Base-by-base conservation (phyloP, 2,888 invertebrate genomes). In the Gonocerus acuteangulatus region DNA sequence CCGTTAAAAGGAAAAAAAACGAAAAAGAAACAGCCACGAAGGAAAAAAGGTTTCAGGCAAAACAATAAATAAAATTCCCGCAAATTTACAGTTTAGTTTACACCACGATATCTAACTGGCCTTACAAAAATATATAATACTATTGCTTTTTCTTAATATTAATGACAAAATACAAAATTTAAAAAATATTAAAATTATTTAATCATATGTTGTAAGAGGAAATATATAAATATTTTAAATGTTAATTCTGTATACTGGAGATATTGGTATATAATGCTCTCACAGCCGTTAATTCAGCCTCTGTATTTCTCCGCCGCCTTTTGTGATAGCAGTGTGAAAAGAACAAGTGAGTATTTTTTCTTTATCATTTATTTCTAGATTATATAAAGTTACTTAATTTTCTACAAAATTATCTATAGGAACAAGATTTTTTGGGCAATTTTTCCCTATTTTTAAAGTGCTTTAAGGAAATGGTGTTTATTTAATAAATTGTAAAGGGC, bases 291-390 rank as follows among this genome's bases (percentile, higher is more conserved):
- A 39, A 39, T 39, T 39, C 39, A 9, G 4, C 22, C 42, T 32
- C 11, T 22, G 57, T 57, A 57, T 57, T 45, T 45, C 23, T 57
- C 57, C 57, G 57, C 57, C 57, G 57, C 57, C 57, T 57, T 57
- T 57, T 57, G 57, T 47, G 57, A 57, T 47, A 57, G 45, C 34
- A 47, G 57, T 57, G 57, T 57, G 57, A 57, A 57, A 45, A 16
- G 21, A n/a, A 45, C 18, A n/a, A 19, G 57, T 57, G 23, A 57
- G 57, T 57, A 57, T 22, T 16, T 23, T 57, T 48, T 39, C 18
- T 0, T 36, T 9, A 39, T 9, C 15, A 44, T 59, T 59, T 59
- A 48, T 48, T 59, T 48, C 32, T 19, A 21, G 36, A 48, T 48
- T 59, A 9, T 7, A 18, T n/a, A 18, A 32, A 23, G 34, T 48